Evolutionary conservation across 2,113 vertebrate genomes (phyloP).

Genomic region (Beaufortia kweichowensis): DNA sequence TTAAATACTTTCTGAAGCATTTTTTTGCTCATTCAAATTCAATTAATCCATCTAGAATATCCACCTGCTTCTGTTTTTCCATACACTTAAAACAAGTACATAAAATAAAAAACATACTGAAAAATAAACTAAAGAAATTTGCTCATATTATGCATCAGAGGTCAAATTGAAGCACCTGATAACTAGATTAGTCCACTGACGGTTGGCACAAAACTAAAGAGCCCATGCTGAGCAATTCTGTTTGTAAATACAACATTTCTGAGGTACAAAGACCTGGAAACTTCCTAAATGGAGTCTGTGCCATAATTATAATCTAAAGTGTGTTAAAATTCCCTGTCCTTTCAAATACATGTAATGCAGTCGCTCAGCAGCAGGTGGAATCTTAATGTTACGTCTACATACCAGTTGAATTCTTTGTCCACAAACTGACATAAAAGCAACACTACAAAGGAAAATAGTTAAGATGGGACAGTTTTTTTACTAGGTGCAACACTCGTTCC

Average conservation of each 20-base stretch:
- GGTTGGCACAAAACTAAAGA: constrained; percentile 38
- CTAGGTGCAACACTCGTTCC: constrained; percentile 51
- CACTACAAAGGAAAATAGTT: constrained; percentile 30
- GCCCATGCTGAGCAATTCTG: background rate
- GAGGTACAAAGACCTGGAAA: background rate
- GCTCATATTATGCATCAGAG: too few species aligned
- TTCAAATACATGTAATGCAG: background rate
- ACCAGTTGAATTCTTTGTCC: background rate
- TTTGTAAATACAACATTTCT: constrained; percentile 5
- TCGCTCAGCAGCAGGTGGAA: background rate
- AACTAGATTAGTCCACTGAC: background rate
- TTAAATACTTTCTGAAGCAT: background rate
- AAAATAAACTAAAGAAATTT: background rate
- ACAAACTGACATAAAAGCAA: constrained; percentile 33
- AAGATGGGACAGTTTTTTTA: constrained; percentile 50
- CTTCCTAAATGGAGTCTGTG: background rate
- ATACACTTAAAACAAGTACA: background rate
- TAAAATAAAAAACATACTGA: background rate
- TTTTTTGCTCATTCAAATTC: background rate
- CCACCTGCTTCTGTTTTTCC: background rate
- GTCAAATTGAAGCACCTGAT: background rate
- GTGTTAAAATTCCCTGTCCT: background rate
- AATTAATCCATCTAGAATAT: background rate
- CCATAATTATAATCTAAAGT: background rate
- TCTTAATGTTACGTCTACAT: background rate